These are phyloP conservation scores for Argopecten irradians DNA, from an alignment of 1,140 invertebrate species.

Conservation along the genomic window DNA sequence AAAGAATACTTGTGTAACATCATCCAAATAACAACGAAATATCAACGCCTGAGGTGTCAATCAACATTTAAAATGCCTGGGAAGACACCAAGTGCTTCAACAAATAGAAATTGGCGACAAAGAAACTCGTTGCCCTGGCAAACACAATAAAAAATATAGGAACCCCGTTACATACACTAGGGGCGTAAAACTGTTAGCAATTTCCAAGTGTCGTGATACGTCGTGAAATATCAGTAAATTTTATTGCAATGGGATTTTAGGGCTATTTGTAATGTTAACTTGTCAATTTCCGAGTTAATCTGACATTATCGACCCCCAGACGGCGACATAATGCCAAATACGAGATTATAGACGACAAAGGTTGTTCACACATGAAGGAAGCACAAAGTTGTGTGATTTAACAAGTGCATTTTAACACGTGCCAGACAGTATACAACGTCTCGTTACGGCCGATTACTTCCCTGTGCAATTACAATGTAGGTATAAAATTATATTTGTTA, in stretches of 20 bases:
- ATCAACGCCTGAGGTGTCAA: too few species aligned
- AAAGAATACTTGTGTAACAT: too few species aligned
- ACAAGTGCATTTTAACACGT: not conserved
- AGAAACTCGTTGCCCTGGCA: not conserved
- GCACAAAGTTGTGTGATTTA: not conserved
- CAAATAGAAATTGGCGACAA: not conserved
- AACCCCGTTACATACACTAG: not conserved
- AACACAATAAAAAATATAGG: not conserved
- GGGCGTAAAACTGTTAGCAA: not conserved
- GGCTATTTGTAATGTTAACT: constrained; percentile 16
- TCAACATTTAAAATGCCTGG: too few species aligned
- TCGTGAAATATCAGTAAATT: not conserved
- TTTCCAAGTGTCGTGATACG: not conserved
- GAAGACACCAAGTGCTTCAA: not conserved
- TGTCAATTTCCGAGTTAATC: not conserved
- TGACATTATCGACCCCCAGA: not conserved
- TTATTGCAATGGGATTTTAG: constrained; percentile 1
- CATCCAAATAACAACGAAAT: too few species aligned
- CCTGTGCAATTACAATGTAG: too few species aligned
- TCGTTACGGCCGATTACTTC: not conserved
- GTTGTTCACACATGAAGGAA: not conserved
- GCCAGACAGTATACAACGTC: not conserved
- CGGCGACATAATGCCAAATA: not conserved
- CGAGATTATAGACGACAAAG: not conserved
- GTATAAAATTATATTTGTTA: too few species aligned